Evolutionary conservation across 1,140 invertebrate species (phyloP), one percentile per base, ranked within the genome.

Genomic region (Trachymyrmex septentrionalis): DNA sequence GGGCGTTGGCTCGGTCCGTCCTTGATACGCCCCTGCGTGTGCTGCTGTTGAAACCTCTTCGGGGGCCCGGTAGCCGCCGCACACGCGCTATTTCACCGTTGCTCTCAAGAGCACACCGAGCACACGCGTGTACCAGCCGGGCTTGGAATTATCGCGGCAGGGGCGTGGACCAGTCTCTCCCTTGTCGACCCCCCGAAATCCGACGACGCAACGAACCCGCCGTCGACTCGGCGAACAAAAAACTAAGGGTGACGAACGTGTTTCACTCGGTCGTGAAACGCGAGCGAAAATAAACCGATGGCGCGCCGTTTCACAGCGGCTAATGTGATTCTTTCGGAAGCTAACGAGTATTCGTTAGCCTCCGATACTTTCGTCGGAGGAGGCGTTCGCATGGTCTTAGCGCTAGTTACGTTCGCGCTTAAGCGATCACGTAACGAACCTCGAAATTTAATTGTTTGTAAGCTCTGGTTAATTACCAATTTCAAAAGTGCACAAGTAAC

Each of bases 1-100:
- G 93, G 94, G 94, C 93, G 94, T 93, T 90, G n/a, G 78, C 88
- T 71, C 85, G 82, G 81, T 63, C 72, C 88, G 86, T 86, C 88
- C 86, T 89, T 90, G 92, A 88, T 93, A 93, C 93, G 93, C 92
- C 93, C 90, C 91, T 91, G 89, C 92, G 92, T 92, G 93, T 94
- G 92, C 92, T 92, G 80, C 92, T 90, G 80, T 27, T 90, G 87
- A 88, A 88, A 89, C 89, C 90, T 88, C 87, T 91, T 90, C 72
- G 90, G 86, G 67, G 86, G 84, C 86, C 38, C 77, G 38, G 77
- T 59, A 91, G 87, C 67, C 66, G 67, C 75, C 66, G 61, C 80
- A 75, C 87, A 55, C 75, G 73, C 89, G 85, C 84, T 88, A 87
- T 90, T 87, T 71, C 85, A 50, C 59, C 76, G 63, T 73, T 61